Conservation (phyloP, 2,888 invertebrate species). For the Drosophila longiperda region DNA sequence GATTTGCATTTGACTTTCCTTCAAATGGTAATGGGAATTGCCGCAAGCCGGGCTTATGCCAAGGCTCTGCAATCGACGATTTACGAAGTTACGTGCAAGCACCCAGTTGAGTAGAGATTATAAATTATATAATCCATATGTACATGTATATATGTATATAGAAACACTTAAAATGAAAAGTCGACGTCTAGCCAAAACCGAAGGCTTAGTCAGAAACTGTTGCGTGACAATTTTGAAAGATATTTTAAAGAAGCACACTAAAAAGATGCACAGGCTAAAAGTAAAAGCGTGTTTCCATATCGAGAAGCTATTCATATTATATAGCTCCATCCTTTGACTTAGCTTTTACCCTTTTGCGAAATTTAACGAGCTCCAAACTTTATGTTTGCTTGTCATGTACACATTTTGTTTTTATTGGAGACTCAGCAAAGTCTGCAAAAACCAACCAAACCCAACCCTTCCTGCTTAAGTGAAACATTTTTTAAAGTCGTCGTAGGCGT, state of each 20-base stretch:
- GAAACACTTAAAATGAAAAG: constrained; percentile 16
- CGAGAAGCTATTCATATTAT: constrained; percentile 31
- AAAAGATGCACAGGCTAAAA: constrained; percentile 26
- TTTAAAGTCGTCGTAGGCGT: constrained; percentile 58
- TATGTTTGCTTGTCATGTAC: constrained; percentile 80
- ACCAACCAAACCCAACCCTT: not conserved
- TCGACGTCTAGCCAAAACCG: not conserved
- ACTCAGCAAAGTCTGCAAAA: constrained; percentile 16
- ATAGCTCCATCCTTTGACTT: constrained; percentile 20
- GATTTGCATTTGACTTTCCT: constrained; percentile 46
- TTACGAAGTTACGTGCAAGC: constrained; percentile 62
- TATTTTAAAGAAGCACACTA: constrained; percentile 1
- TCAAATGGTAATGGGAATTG: constrained; percentile 36
- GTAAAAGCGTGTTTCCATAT: constrained; percentile 61
- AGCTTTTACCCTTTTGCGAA: constrained; percentile 65
- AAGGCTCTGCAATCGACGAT: constrained; percentile 21
- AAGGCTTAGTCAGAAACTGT: constrained; percentile 35
- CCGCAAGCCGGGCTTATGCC: constrained; percentile 65
- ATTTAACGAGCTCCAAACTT: constrained; percentile 80
- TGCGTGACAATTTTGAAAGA: constrained; percentile 47
- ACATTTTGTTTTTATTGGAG: constrained; percentile 77
- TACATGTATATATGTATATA: constrained; percentile 18
- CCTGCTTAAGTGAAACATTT: constrained; percentile 78
- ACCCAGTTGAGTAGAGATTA: constrained; percentile 46
- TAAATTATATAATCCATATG: constrained; percentile 41